Base-by-base conservation (phyloP, 2,797 vertebrate genomes). In the Sebastes minor region DNA sequence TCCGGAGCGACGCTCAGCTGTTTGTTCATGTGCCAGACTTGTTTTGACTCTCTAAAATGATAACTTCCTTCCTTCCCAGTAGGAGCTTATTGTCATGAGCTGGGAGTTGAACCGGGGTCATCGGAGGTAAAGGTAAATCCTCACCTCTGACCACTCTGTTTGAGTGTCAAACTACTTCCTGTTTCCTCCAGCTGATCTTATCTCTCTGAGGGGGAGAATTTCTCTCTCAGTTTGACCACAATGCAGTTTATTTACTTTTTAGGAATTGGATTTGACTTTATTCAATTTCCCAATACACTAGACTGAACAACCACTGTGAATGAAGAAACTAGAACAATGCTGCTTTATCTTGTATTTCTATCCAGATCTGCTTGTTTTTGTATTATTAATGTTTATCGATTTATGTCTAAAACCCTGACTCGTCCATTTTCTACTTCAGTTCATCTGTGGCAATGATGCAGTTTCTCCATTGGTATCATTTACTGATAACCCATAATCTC, bases 121-220 rank as follows among this genome's bases (percentile, higher is more conserved):
- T 1, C 12, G 8, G 38, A 68, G 71, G 74, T 71, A 27, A 78
- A 57, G 67, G 68, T 76, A 38, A 75, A 72, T 38, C 64, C 22
- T 33, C 60, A 12, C 25, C 52, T 16, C 30, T 10, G 55, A n/a
- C 18, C 5, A 8, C 38, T 59, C 55, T 63, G n/a, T 59, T n/a
- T 49, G 57, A 59, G 67, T 28, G 64, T 66, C 38, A 73, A 77
- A 85, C 76, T 52, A 74, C 80, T 88, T 89, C 89, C 87, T 82
- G 81, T 77, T 83, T 74, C 71, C 56, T 78, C 52, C 77, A n/a
- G 52, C 60, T 73, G 82, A 86, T 86, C 27, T 2, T 18, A n/a
- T 71, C 76, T 66, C 72, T n/a, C 25, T 1, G 22, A 8, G 18
- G 59, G 42, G 28, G 7, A 61, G 8, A 27, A 27, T 3, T 16